Evolutionary conservation across 2,113 vertebrate genomes (phyloP).

Genomic region (Eurystomus gularis): DNA sequence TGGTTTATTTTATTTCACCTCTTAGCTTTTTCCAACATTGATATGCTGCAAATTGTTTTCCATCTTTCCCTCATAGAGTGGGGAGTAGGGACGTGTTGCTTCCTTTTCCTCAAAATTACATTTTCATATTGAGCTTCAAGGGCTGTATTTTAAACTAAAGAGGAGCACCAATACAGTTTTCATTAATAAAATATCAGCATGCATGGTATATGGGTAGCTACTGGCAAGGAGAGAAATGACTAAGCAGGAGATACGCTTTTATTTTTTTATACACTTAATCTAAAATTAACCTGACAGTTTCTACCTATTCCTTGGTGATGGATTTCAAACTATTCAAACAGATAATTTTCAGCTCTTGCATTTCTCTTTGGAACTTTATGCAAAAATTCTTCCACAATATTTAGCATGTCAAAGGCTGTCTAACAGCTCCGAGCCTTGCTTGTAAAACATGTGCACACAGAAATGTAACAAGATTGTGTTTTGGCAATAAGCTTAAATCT

Average conservation of each 20-base stretch:
- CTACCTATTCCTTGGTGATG: slow-evolving; percentile 11
- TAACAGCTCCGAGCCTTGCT: background rate
- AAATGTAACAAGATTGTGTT: slow-evolving; percentile 20
- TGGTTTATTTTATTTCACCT: background rate
- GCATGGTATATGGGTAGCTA: background rate
- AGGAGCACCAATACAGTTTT: background rate
- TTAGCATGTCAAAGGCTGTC: slow-evolving; percentile 60
- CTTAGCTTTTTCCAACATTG: background rate
- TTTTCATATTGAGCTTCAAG: slow-evolving; percentile 29
- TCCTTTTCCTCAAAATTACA: background rate
- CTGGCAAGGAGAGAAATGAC: slow-evolving; percentile 28
- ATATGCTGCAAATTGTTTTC: background rate
- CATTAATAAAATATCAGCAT: slow-evolving; percentile 45
- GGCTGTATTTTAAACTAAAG: slow-evolving; percentile 39
- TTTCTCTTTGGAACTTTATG: slow-evolving; percentile 38
- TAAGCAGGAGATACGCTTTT: background rate
- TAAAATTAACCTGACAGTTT: slow-evolving; percentile 48
- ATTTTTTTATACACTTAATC: background rate
- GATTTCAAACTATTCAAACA: slow-evolving; percentile 41
- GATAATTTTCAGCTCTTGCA: slow-evolving; percentile 38
- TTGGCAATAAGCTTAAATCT: slow-evolving; percentile 55
- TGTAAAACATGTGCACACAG: background rate
- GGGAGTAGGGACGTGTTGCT: background rate
- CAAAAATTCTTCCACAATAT: background rate
- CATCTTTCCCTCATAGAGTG: background rate